phyloP scores from a whole-genome alignment of 2,888 invertebrate genomes.

The Leptopterna dolabrata region DNA sequence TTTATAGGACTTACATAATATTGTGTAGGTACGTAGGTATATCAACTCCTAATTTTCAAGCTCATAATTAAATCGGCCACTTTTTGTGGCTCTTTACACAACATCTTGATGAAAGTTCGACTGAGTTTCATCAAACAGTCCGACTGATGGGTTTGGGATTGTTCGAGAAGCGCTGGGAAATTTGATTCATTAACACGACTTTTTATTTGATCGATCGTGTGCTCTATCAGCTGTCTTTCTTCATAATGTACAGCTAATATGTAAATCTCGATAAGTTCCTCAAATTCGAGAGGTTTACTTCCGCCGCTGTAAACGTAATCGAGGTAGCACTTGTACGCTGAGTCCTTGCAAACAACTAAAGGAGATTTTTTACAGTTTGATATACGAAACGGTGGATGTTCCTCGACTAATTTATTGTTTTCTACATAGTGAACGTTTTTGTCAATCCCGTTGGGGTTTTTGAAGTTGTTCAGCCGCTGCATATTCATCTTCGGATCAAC shows the following conservation, averaged over 20 bases:
- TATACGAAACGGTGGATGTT: background rate
- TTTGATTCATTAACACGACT: background rate
- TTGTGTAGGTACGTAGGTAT: too few species aligned
- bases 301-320: slow-evolving; percentile 38
- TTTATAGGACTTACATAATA: too few species aligned
- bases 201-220: background rate
- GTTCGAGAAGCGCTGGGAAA: background rate
- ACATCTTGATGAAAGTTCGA: background rate
- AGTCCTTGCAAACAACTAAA: background rate
- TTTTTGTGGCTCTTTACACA: slow-evolving; percentile 3
- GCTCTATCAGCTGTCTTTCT: slow-evolving; percentile 26
- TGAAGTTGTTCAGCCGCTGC: background rate
- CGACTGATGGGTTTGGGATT: background rate
- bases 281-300: background rate
- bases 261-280: slow-evolving; percentile 4
- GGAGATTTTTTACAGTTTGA: background rate
- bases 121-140: background rate
- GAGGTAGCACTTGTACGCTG: slow-evolving; percentile 14
- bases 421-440: background rate
- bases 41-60: background rate
- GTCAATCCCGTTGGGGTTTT: background rate
- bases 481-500: background rate
- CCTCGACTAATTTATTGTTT: background rate
- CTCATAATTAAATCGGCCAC: background rate
- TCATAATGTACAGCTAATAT: slow-evolving; percentile 6